These are phyloP conservation scores for Sesia bembeciformis DNA, from an alignment of 2,888 invertebrate species.

Conservation along the genomic window DNA sequence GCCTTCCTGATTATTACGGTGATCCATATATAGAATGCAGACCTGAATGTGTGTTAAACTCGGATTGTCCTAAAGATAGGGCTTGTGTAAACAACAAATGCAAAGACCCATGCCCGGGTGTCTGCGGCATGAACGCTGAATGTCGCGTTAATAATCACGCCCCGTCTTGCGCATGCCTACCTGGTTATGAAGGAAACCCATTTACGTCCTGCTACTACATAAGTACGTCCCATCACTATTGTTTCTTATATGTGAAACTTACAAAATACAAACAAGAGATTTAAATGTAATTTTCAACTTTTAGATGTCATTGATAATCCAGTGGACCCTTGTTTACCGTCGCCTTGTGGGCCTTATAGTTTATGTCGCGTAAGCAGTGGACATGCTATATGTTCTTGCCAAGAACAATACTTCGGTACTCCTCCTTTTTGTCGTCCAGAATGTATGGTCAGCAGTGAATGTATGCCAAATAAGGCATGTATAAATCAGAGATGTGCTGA, in stretches of 20 bases:
- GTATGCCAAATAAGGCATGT: slow-evolving; percentile 86
- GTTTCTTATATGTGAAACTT: too few species aligned
- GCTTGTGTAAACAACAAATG: slow-evolving; percentile 90
- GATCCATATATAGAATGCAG: slow-evolving; percentile 90
- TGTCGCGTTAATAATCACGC: slow-evolving; percentile 89
- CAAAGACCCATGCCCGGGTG: slow-evolving; percentile 86
- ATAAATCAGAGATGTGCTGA: slow-evolving; percentile 85
- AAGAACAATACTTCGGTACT: slow-evolving; percentile 83
- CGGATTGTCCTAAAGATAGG: slow-evolving; percentile 84
- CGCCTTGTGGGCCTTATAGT: slow-evolving; percentile 88
- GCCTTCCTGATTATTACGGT: slow-evolving; percentile 87
- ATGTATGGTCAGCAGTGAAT: slow-evolving; percentile 88
- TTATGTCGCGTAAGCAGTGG: slow-evolving; percentile 81
- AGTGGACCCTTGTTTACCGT: slow-evolving; percentile 74
- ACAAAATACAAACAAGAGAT: neutral
- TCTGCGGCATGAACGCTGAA: slow-evolving; percentile 88
- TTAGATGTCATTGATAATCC: slow-evolving; percentile 49
- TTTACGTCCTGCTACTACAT: slow-evolving; percentile 82
- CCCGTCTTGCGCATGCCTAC: slow-evolving; percentile 83
- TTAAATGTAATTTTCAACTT: slow-evolving; percentile 14
- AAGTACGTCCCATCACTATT: slow-evolving; percentile 28
- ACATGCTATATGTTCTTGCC: slow-evolving; percentile 88
- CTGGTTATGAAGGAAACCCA: slow-evolving; percentile 86
- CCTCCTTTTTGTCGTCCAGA: slow-evolving; percentile 87
- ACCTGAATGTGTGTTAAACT: slow-evolving; percentile 91